Base-by-base conservation (phyloP, 2,113 vertebrate genomes). In the Rhea pennata region DNA sequence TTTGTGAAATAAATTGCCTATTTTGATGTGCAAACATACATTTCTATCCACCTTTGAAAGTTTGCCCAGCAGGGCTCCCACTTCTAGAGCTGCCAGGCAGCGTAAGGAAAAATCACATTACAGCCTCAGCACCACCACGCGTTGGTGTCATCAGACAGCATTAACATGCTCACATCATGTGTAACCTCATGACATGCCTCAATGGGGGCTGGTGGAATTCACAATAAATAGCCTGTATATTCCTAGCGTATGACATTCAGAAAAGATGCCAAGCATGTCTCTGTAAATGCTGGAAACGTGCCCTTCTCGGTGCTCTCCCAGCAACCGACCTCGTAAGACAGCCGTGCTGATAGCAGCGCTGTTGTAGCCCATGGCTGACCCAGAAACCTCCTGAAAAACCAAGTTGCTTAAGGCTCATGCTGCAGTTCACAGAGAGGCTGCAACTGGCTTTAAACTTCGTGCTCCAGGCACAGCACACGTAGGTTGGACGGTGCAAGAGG, bases 21-120 rank as follows among this genome's bases (percentile, higher is more conserved):
- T 93, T 95, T 84, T 84, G 62, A 96, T 96, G 96, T 92, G 84
- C 88, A 86, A 90, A 92, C 88, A 69, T 92, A 92, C 91, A 17
- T 48, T 76, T 72, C 44, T 72, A 70, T 39, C 84, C 79, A 66
- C 61, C 71, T 82, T 39, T 40, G 73, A 88, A 95, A 94, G 87
- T 84, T 39, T 88, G 75, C 87, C 75, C 89, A 91, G 95, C 84
- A 87, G 84, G 78, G 56, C 81, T 64, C 12, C 46, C 4, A 2
- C 31, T 62, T 76, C 36, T 6, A 46, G 59, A 86, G 59, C 16
- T 8, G 54, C 21, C 54, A 51, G 21, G 12, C 27, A 40, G 71
- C 7, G 26, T 40, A 74, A 74, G 51, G 70, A 88, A 93, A 93
- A 96, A 94, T 88, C 75, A 39, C 15, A 2, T 80, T n/a, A 51